Base-by-base conservation (phyloP, 92 coral and sea anemone genomes). In the Pocillopora grandis region DNA sequence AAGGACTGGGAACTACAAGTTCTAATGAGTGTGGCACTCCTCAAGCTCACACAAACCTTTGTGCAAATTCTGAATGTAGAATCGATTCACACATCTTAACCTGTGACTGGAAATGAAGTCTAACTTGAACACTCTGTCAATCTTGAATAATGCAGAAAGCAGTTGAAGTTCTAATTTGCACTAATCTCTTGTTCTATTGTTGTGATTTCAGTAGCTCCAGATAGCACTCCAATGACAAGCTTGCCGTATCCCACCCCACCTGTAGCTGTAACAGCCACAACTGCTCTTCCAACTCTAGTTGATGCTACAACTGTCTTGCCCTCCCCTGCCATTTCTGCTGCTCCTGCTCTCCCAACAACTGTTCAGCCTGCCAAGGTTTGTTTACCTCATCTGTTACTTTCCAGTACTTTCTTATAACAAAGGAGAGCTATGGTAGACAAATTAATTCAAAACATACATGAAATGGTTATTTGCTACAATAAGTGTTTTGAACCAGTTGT, bases 271-370 rank as follows among this genome's bases (percentile, higher is more conserved):
- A 93, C 94, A 66, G 93, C 98, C 2, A 90, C 99, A n/a, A 90
- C 93, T 67, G 97, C 95, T 21, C 73, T 94, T 4, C 91, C 98
- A 5, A 91, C 95, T 2, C 91, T 95, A 57, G 96, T 87, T 56
- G 95, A 92, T 74, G 86, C 96, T 60, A 92, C 99, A 59, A 92
- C 95, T n/a, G 95, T 92, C 18, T 89, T 95, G 9, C 94, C 98
- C 27, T 80, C 93, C 18, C 95, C 98, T 10, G 81, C 94, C 14
- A 85, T 95, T 20, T 92, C 94, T 63, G 95, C 97, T 55, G 93
- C 98, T 37, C 98, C 99, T 0, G 92, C 86, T 13, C 84, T 96
- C 36, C 95, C 97, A 2, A 86, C 99, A 36, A 65, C 97, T 10
- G 83, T 89, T 59, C 93, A 92, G 63, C 91, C 95, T 48, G 90